These are phyloP conservation scores for Sinocyclocheilus grahami DNA, from an alignment of 2,113 vertebrate species.

Conservation along the genomic window DNA sequence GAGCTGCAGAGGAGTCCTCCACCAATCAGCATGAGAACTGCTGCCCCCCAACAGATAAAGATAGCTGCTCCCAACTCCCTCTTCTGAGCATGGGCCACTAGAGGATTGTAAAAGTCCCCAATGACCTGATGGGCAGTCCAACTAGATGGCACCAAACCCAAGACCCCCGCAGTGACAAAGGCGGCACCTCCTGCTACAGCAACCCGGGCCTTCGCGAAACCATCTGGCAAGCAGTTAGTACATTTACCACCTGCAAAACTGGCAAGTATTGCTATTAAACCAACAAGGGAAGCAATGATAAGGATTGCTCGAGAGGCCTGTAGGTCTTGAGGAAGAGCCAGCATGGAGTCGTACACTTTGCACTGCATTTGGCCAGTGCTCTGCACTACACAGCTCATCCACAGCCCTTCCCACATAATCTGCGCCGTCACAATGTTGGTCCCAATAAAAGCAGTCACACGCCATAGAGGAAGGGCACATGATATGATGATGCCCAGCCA, in stretches of 20 bases:
- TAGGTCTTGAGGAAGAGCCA: slow-evolving; percentile 78
- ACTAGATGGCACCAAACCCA: slow-evolving; percentile 79
- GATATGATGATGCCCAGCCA: slow-evolving; percentile 79
- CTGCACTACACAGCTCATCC: slow-evolving; percentile 80
- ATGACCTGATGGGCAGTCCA: slow-evolving; percentile 82
- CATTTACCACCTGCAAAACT: slow-evolving; percentile 81
- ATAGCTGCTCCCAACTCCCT: slow-evolving; percentile 77
- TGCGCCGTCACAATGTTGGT: slow-evolving; percentile 74
- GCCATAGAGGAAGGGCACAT: slow-evolving; percentile 81
- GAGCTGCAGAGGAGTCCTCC: slow-evolving; percentile 81
- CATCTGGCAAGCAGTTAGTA: slow-evolving; percentile 79
- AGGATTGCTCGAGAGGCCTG: slow-evolving; percentile 81
- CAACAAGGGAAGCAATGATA: slow-evolving; percentile 77
- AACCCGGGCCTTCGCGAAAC: slow-evolving; percentile 78
- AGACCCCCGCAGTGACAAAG: slow-evolving; percentile 75
- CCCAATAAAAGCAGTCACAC: slow-evolving; percentile 81
- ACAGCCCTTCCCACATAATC: slow-evolving; percentile 74
- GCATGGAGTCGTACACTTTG: slow-evolving; percentile 78
- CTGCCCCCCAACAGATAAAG: slow-evolving; percentile 81
- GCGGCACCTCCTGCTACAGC: slow-evolving; percentile 76
- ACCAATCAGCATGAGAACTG: slow-evolving; percentile 76
- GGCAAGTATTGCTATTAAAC: slow-evolving; percentile 72
- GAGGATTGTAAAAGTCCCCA: slow-evolving; percentile 78
- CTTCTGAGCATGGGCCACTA: slow-evolving; percentile 75
- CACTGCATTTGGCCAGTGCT: slow-evolving; percentile 80